phyloP scores from a whole-genome alignment of 92 coral and sea anemone species.

The Isaurus tuberculatus region DNA sequence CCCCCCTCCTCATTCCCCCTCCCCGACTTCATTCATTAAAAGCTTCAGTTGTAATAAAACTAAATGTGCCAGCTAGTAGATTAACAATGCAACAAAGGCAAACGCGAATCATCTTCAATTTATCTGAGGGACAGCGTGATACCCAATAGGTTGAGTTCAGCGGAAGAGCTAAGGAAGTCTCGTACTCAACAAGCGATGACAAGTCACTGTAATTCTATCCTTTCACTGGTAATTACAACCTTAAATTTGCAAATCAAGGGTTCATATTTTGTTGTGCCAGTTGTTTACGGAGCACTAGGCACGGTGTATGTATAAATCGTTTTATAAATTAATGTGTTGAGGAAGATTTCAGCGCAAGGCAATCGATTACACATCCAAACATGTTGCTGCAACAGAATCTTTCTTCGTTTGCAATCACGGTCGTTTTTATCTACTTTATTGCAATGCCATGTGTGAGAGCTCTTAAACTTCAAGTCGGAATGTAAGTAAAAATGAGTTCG shows the following conservation, averaged over 20 bases:
- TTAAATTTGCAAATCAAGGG: background rate
- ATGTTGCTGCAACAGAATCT: background rate
- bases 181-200: background rate
- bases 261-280: constrained; percentile 4
- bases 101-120: background rate
- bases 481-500: background rate
- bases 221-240: background rate
- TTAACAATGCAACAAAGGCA: background rate
- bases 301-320: background rate
- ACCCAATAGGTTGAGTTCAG: background rate
- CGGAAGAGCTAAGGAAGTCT: background rate
- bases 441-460: constrained; percentile 2
- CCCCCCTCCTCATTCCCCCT: no score
- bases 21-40: no score
- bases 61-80: background rate
- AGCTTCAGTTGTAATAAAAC: no score
- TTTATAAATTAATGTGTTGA: background rate
- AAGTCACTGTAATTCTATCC: background rate
- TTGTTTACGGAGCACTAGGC: background rate
- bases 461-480: background rate
- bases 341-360: background rate
- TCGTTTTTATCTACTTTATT: background rate
- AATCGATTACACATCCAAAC: background rate
- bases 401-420: background rate
- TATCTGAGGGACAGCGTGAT: background rate